Conservation (phyloP, 1,140 invertebrate genomes). For the Macrocentrus cingulum region DNA sequence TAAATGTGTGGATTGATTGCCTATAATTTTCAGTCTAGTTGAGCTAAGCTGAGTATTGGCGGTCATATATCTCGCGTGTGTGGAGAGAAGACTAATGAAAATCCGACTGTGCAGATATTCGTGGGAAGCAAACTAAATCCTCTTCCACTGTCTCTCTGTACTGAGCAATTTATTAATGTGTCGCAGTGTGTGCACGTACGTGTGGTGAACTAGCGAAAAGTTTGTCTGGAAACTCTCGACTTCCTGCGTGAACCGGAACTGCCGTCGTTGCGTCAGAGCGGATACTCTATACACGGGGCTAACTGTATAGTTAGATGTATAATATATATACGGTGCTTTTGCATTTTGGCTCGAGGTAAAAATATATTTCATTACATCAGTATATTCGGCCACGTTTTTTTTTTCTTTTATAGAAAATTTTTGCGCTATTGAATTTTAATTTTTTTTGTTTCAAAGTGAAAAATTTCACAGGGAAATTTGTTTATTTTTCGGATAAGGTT, state of each 20-base stretch:
- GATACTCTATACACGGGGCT: conserved; percentile 1
- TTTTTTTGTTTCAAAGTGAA: conserved; percentile 9
- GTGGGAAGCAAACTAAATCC: conserved; percentile 4
- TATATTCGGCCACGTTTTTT: not conserved
- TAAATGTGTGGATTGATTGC: too few species aligned
- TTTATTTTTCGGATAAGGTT: conserved; percentile 6
- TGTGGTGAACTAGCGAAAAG: conserved; percentile 14
- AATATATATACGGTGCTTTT: too few species aligned
- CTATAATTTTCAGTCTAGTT: too few species aligned
- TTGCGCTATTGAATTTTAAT: not conserved
- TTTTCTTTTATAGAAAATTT: too few species aligned
- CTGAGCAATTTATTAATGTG: conserved; percentile 18
- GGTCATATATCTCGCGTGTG: too few species aligned
- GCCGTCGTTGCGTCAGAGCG: conserved; percentile 14
- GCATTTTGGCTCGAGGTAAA: conserved; percentile 9
- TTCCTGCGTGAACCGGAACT: conserved; percentile 22
- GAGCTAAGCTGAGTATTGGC: too few species aligned
- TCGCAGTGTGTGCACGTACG: not conserved
- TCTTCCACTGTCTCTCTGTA: conserved; percentile 1
- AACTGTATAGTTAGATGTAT: not conserved
- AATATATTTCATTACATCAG: conserved; percentile 13
- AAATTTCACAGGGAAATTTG: not conserved
- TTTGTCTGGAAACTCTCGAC: conserved; percentile 20
- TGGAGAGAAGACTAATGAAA: conserved; percentile 17
- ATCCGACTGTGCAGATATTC: conserved; percentile 15